Conservation (phyloP, 2,797 vertebrate species). For the Serranus cabrilla region DNA sequence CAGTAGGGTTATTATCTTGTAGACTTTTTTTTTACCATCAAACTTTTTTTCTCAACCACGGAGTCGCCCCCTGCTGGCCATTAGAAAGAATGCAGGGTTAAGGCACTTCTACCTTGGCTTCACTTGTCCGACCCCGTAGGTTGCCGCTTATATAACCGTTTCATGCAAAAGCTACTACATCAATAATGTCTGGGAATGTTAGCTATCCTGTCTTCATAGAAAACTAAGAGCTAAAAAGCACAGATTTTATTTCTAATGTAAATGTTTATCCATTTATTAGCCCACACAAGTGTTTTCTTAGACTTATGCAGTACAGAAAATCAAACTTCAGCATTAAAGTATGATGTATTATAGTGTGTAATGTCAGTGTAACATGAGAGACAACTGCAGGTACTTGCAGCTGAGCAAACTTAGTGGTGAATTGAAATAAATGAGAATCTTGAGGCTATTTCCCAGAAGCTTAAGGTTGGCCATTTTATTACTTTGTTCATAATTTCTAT, state of each 20-base stretch:
- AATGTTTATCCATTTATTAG: constrained; percentile 56
- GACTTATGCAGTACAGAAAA: constrained; percentile 33
- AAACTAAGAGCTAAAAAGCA: constrained; percentile 29
- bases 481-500: constrained; percentile 20
- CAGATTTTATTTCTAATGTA: constrained; percentile 58
- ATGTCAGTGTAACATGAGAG: constrained; percentile 48
- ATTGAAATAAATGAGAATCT: constrained; percentile 43
- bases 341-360: constrained; percentile 37
- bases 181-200: constrained; percentile 31
- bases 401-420: constrained; percentile 58
- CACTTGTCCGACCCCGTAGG: too few relatives aligned
- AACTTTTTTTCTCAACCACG: too few relatives aligned
- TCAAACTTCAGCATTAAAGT: constrained; percentile 37
- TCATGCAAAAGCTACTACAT: constrained; percentile 31
- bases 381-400: constrained; percentile 49
- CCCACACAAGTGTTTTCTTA: constrained; percentile 47
- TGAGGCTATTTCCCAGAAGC: constrained; percentile 38
- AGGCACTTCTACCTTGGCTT: too few relatives aligned
- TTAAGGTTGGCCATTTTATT: constrained; percentile 20
- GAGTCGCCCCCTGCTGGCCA: too few relatives aligned
- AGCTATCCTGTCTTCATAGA: constrained; percentile 32
- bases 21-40: too few relatives aligned
- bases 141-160: constrained; percentile 8
- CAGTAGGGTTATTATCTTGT: too few relatives aligned
- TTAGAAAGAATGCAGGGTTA: too few relatives aligned